A percentile compares a stretch with the other conserved stretches of the same genome.
phyloP scores from a whole-genome alignment of 2,797 vertebrate species.

The Cuniculus paca region DNA sequence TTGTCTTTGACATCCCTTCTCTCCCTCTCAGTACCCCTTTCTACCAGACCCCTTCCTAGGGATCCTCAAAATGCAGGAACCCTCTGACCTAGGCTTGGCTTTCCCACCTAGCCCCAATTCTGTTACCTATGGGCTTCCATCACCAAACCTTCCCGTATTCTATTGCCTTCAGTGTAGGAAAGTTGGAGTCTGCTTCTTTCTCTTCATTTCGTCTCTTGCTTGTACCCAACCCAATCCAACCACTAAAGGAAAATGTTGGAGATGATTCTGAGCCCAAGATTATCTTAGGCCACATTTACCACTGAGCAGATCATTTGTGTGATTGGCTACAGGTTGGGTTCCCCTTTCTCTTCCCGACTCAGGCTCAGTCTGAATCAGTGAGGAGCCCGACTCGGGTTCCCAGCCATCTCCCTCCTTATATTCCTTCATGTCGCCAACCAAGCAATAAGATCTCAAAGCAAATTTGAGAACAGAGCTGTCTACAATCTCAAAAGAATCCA shows the following conservation, averaged over 20 bases:
- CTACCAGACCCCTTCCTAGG: not conserved
- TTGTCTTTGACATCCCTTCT: not conserved
- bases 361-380: not conserved
- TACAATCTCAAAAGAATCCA: conserved; percentile 26
- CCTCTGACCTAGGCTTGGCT: not conserved
- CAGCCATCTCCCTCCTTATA: not conserved
- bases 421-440: conserved; percentile 14
- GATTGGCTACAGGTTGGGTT: not conserved
- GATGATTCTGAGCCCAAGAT: not conserved
- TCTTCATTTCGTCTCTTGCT: not conserved
- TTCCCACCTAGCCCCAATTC: not conserved
- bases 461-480: conserved; percentile 8
- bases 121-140: not conserved
- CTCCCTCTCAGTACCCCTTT: not conserved
- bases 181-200: conserved; percentile 9
- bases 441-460: conserved; percentile 48
- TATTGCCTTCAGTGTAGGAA: not conserved
- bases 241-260: not conserved
- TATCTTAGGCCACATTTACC: not conserved
- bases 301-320: not conserved
- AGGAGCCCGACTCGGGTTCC: not conserved
- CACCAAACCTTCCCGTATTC: not conserved
- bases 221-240: not conserved
- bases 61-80: not conserved
- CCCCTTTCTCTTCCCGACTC: not conserved